Conservation (phyloP, 2,113 vertebrate species). For the Willisornis vidua region DNA sequence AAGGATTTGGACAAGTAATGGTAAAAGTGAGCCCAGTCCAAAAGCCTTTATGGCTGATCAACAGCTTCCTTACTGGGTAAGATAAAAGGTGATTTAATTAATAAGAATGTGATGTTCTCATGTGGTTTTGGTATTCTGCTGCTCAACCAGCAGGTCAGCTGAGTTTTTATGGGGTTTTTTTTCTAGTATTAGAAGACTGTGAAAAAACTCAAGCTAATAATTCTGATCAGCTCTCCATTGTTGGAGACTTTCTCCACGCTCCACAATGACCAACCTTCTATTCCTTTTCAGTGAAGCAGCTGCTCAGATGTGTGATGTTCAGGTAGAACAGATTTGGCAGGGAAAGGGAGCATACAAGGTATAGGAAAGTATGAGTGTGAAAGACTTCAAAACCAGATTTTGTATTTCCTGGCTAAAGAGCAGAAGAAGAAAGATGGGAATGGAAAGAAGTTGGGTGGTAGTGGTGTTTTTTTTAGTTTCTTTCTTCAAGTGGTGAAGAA, state of each 20-base stretch:
- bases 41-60: slow-evolving; percentile 99
- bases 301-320: neutral
- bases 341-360: neutral
- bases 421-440: neutral
- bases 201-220: neutral
- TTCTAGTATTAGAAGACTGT: neutral
- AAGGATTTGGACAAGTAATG: slow-evolving; percentile 95
- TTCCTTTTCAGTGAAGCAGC: neutral
- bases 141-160: neutral
- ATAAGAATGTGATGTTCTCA: neutral
- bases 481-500: neutral
- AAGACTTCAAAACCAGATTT: neutral
- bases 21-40: slow-evolving; percentile 95
- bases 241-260: neutral
- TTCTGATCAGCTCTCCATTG: neutral
- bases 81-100: neutral
- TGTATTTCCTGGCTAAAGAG: neutral
- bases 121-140: neutral
- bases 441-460: neutral
- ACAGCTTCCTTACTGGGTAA: slow-evolving; percentile 96
- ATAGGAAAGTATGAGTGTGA: neutral
- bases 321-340: neutral
- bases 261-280: neutral
- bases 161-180: neutral
- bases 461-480: neutral